Conservation (phyloP, 2,888 invertebrate genomes). For the Seladonia tumulorum region DNA sequence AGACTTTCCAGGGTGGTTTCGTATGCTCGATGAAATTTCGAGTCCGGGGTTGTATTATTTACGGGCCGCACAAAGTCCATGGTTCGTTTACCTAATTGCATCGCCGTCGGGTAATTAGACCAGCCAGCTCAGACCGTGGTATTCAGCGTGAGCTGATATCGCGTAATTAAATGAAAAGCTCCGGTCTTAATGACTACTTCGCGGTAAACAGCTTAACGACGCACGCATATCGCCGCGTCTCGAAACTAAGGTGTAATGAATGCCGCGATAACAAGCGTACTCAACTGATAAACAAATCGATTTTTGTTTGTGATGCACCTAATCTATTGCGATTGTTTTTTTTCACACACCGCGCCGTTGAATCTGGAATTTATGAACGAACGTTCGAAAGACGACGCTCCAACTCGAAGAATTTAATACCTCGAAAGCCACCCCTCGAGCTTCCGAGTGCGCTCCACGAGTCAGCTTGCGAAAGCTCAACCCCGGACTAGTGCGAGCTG, state of each 20-base stretch:
- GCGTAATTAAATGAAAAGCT: conserved; percentile 39
- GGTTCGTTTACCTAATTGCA: conserved; percentile 37
- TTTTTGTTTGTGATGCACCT: not conserved
- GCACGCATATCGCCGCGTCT: conserved; percentile 40
- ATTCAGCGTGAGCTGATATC: conserved; percentile 40
- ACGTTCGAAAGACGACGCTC: not conserved
- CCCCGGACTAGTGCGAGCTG: not conserved
- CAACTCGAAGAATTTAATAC: conserved; percentile 3
- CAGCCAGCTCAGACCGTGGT: not conserved
- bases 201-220: conserved; percentile 64
- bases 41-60: conserved; percentile 12
- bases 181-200: conserved; percentile 46
- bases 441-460: not conserved
- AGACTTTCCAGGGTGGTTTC: not conserved
- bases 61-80: not conserved
- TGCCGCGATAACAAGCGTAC: conserved; percentile 56
- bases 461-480: not conserved
- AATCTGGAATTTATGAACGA: not conserved
- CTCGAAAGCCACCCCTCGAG: not conserved
- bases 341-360: not conserved
- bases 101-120: conserved; percentile 22
- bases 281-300: conserved; percentile 56
- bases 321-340: conserved; percentile 19
- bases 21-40: not conserved
- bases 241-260: conserved; percentile 49